Evolutionary conservation across 1,140 invertebrate species (phyloP).

Genomic region (Drosophila subpulchrella): DNA sequence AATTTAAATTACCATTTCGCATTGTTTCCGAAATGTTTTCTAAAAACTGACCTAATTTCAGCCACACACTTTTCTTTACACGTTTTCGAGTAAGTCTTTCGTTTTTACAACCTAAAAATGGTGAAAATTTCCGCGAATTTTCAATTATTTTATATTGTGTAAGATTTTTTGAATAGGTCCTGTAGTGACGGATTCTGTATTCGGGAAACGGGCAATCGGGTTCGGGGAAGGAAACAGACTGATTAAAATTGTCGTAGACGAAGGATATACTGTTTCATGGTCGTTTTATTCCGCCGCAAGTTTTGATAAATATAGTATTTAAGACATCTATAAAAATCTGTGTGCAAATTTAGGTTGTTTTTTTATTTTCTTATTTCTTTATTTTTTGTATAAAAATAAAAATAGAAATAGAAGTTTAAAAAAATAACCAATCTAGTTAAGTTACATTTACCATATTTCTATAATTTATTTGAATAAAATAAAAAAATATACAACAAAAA

Average conservation of each 20-base stretch:
- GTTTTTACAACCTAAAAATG: conserved; percentile 57
- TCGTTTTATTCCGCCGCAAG: too few species aligned
- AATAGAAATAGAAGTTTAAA: too few species aligned
- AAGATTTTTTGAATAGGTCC: conserved; percentile 27
- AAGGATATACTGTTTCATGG: neutral
- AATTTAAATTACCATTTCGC: conserved; percentile 67
- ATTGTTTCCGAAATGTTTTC: conserved; percentile 62
- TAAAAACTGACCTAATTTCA: conserved; percentile 77
- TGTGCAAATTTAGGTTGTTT: too few species aligned
- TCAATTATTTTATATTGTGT: conserved; percentile 8
- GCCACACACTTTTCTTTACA: conserved; percentile 57
- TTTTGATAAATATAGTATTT: neutral
- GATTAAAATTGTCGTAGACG: conserved; percentile 10
- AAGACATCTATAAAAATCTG: neutral
- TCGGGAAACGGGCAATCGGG: conserved; percentile 5
- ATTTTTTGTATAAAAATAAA: too few species aligned
- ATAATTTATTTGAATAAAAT: too few species aligned
- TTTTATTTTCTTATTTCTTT: too few species aligned
- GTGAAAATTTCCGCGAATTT: conserved; percentile 61
- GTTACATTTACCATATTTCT: too few species aligned
- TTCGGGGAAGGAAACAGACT: conserved; percentile 15
- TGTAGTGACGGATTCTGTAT: conserved; percentile 16
- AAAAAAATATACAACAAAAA: too few species aligned
- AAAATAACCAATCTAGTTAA: too few species aligned
- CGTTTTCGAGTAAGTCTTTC: conserved; percentile 41